These are phyloP conservation scores for Macquaria ambigua DNA, from an alignment of 2,113 vertebrate species.

Conservation along the genomic window DNA sequence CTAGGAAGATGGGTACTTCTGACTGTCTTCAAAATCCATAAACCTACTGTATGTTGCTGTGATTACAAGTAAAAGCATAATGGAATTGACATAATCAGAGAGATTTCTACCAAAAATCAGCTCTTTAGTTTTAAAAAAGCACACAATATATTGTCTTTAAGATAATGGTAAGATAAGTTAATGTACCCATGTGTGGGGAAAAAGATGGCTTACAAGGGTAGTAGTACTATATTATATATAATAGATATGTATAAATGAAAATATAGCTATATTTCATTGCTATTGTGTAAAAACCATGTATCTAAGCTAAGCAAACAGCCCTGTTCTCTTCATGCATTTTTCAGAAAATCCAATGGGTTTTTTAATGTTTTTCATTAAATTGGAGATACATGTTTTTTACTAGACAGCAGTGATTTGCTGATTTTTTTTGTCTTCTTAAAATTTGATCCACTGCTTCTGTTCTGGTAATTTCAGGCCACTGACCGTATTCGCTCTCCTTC, in stretches of 20 bases:
- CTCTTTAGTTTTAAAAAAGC: not conserved
- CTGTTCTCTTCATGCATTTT: too few relatives aligned
- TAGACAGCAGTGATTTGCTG: not conserved
- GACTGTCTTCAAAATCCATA: too few relatives aligned
- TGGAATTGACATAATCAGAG: too few relatives aligned
- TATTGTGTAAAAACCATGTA: not conserved
- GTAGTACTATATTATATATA: not conserved
- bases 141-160: too few relatives aligned
- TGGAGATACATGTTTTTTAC: not conserved
- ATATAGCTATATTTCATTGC: not conserved
- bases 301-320: not conserved
- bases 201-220: not conserved
- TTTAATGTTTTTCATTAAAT: too few relatives aligned
- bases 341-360: too few relatives aligned
- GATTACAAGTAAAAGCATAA: too few relatives aligned
- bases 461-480: not conserved
- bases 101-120: too few relatives aligned
- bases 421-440: not conserved
- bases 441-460: not conserved
- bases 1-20: too few relatives aligned
- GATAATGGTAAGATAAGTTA: too few relatives aligned
- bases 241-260: not conserved
- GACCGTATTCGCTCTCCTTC: conserved; percentile 82
- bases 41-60: too few relatives aligned
- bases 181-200: not conserved